Evolutionary conservation across 2,888 invertebrate genomes (phyloP).

Genomic region (Cheilosia grossa): DNA sequence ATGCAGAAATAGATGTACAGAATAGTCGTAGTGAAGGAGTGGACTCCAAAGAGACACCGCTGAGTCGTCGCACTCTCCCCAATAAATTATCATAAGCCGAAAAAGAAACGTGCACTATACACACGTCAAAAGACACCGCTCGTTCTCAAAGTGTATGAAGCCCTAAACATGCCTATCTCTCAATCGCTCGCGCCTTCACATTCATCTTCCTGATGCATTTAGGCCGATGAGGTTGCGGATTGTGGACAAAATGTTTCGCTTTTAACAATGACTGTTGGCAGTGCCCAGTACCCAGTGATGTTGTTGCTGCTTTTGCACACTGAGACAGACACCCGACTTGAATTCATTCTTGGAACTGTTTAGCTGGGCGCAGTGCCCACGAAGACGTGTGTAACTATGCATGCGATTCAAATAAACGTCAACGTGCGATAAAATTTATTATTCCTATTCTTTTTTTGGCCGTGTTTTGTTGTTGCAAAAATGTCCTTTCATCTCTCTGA

Average conservation of each 20-base stretch:
- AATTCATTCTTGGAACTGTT: conserved; percentile 46
- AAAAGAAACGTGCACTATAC: conserved; percentile 43
- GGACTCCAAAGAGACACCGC: conserved; percentile 17
- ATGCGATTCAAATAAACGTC: conserved; percentile 56
- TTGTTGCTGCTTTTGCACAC: conserved; percentile 8
- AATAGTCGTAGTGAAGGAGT: not conserved
- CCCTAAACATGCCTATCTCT: conserved; percentile 58
- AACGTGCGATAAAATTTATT: conserved; percentile 59
- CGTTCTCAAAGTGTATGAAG: not conserved
- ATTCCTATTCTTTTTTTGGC: conserved; percentile 14
- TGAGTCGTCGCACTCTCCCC: conserved; percentile 52
- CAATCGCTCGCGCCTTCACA: conserved; percentile 41
- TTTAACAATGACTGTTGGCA: conserved; percentile 31
- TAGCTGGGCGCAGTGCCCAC: conserved; percentile 9
- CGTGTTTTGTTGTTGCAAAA: not conserved
- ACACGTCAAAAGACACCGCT: conserved; percentile 58
- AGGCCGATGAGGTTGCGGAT: conserved; percentile 10
- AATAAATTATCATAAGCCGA: conserved; percentile 60
- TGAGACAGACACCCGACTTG: not conserved
- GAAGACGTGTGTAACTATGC: conserved; percentile 3
- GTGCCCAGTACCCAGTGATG: not conserved
- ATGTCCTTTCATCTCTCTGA: not conserved
- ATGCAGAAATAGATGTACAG: conserved; percentile 8
- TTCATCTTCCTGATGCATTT: conserved; percentile 30
- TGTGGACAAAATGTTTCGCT: conserved; percentile 5